Percentiles rank a stretch among this genome's conserved stretches.
Evolutionary conservation across 1,140 invertebrate species (phyloP).

Genomic region (Akabosia matsudoensis): DNA sequence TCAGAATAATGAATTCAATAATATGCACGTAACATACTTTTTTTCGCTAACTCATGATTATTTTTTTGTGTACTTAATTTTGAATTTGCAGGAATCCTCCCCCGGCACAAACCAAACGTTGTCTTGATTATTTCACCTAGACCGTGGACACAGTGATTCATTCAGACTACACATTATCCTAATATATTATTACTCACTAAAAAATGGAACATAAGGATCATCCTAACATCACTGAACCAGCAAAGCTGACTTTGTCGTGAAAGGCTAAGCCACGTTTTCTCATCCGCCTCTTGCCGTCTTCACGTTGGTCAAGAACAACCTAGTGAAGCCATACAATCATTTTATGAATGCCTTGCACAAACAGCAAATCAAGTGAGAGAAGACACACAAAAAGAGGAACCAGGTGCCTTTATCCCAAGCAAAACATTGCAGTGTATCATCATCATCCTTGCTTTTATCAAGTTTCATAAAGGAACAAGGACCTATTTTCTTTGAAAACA

Average conservation of each 20-base stretch:
- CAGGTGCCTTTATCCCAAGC: conserved; percentile 6
- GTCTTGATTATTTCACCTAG: neutral
- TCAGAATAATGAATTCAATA: too few relatives aligned
- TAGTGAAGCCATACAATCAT: neutral
- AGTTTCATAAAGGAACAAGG: neutral
- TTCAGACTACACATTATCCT: neutral
- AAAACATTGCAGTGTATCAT: neutral
- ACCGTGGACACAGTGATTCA: neutral
- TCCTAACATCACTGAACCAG: neutral
- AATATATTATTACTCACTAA: neutral
- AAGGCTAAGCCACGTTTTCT: neutral
- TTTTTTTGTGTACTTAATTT: neutral
- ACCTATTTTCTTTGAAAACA: too few relatives aligned
- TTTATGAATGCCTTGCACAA: neutral
- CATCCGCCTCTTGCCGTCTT: neutral
- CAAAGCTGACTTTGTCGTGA: neutral
- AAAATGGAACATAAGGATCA: neutral
- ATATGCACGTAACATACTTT: too few relatives aligned
- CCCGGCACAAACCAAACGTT: neutral
- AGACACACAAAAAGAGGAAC: conserved; percentile 6
- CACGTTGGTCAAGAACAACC: conserved; percentile 8
- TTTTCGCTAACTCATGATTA: neutral
- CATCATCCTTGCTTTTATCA: neutral
- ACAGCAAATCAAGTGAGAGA: neutral
- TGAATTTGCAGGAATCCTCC: neutral